Evolutionary conservation across 2,888 invertebrate genomes (phyloP), one percentile per base, ranked within the genome.

Genomic region (Empis livida): DNA sequence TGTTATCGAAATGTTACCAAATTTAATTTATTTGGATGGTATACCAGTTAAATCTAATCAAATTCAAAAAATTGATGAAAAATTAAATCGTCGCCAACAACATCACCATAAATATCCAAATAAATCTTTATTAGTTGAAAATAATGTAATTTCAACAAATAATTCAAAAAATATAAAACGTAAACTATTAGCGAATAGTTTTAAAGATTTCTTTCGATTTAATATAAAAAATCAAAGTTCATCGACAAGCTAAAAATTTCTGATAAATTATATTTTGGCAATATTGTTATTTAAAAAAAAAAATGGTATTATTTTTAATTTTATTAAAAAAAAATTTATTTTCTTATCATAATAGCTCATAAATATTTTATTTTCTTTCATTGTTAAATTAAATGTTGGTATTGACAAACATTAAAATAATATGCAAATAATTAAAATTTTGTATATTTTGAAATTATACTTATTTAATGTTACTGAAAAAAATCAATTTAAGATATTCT

Each of bases 11-110:
- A 55, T 57, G 37, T 49, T 67, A 9, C 62, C 63, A 3, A 54
- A 55, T 20, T 52, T 67, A 0, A 56, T 59, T 43, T 62, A 61
- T 48, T 56, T 67, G 13, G 63, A 67, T 52, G 65, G 66, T 15
- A 46, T 57, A 5, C 43, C 53, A 5, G 55, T 59, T 8, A 48
- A 45, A 32, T 43, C 20, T 17, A 27, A 27, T 27, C 4, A 20
- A 5, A 27, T 8, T 27, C 23, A 27, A 27, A 27, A 27, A 9
- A 27, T 8, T 27, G 23, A 27, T 5, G 23, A 27, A 27, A 27
- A 27, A 27, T 6, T 9, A 27, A 27, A 8, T 27, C 5, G 39
- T 11, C 39, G 17, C 10, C 39, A 39, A 39, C 17, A 39, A 20
- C 5, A 39, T 17, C 39, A 16, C 17, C 17, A 17, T 17, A 39